phyloP scores from a whole-genome alignment of 92 coral and sea anemone genomes.

The Galaxea fascicularis region DNA sequence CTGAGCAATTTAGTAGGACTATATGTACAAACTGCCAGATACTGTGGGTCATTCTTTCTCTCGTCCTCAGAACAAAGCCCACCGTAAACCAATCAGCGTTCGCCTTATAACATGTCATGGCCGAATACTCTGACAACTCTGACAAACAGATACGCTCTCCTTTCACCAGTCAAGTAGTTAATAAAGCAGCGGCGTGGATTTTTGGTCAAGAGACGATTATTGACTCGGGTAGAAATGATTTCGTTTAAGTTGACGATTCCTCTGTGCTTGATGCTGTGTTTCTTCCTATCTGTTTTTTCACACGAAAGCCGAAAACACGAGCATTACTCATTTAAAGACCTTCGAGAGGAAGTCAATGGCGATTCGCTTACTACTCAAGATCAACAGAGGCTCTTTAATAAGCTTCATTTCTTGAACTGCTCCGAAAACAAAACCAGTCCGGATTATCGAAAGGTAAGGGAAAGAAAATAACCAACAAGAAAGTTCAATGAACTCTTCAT shows the following conservation, averaged over 20 bases:
- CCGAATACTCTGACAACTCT: too few species aligned
- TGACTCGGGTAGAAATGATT: not conserved
- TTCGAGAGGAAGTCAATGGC: conserved; percentile 15
- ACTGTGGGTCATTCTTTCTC: too few species aligned
- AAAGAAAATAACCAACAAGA: not conserved
- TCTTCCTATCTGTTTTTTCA: not conserved
- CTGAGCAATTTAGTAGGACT: too few species aligned
- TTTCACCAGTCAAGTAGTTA: too few species aligned
- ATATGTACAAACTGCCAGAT: too few species aligned
- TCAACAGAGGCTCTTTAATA: conserved; percentile 42
- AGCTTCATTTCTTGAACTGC: conserved; percentile 66
- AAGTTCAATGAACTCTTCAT: not conserved
- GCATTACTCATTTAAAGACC: conserved; percentile 9
- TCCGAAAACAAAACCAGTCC: not conserved
- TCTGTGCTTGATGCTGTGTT: not conserved
- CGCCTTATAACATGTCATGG: not conserved
- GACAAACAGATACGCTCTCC: too few species aligned
- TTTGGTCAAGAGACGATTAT: not conserved
- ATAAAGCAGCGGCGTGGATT: too few species aligned
- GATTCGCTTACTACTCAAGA: conserved; percentile 38
- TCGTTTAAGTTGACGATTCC: not conserved
- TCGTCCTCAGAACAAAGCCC: not conserved
- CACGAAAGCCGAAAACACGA: conserved; percentile 10
- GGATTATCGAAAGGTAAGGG: conserved; percentile 54
- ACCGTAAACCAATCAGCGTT: conserved; percentile 20